A percentile compares a stretch with the other conserved stretches of the same genome.
Conservation (phyloP, 2,888 invertebrate genomes). For the Rhamnusium bicolor region DNA sequence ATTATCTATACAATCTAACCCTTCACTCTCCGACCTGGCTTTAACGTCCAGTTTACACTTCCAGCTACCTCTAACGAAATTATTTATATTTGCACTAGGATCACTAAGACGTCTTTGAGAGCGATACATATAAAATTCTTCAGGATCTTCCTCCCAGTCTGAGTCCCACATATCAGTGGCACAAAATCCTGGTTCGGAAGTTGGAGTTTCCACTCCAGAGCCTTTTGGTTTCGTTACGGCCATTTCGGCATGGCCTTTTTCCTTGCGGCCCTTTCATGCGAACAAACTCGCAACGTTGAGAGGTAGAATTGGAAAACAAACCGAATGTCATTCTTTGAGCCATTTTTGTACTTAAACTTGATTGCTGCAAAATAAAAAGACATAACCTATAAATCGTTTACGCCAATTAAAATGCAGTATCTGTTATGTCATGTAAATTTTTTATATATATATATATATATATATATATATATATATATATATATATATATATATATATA, state of each 20-base stretch:
- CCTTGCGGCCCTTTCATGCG: conserved; percentile 98
- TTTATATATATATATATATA: too few relatives aligned
- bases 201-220: conserved; percentile 95
- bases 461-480: too few relatives aligned
- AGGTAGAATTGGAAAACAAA: conserved; percentile 82
- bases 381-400: neutral
- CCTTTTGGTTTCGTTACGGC: conserved; percentile 94
- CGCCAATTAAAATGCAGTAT: too few relatives aligned
- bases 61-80: conserved; percentile 89
- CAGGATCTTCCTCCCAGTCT: conserved; percentile 91
- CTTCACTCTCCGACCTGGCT: conserved; percentile 93
- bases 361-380: conserved; percentile 77
- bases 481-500: too few relatives aligned
- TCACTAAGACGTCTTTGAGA: conserved; percentile 88
- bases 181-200: conserved; percentile 88
- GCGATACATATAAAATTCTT: conserved; percentile 86
- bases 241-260: conserved; percentile 98
- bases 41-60: conserved; percentile 79
- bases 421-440: too few relatives aligned
- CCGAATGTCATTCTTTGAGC: conserved; percentile 97
- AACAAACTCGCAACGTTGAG: conserved; percentile 96
- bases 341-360: conserved; percentile 93
- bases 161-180: conserved; percentile 92
- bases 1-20: conserved; percentile 87
- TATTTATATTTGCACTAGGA: conserved; percentile 91